A percentile compares a stretch with the other conserved stretches of the same genome.
phyloP scores from a whole-genome alignment of 2,888 invertebrate species.

The Lydus trimaculatus region DNA sequence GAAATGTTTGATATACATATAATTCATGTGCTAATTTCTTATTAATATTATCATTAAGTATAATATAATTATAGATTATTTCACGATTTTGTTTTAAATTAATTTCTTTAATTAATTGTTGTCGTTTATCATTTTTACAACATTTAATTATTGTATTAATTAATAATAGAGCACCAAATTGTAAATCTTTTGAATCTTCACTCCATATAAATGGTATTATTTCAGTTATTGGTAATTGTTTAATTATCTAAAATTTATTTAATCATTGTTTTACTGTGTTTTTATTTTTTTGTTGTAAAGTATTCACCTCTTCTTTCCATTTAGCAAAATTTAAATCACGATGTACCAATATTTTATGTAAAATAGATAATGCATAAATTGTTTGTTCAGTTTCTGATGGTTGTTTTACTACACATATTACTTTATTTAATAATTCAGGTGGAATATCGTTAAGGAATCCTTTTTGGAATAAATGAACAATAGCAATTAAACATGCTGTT shows the following conservation, averaged over 20 bases:
- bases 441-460: slow-evolving; percentile 42
- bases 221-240: slow-evolving; percentile 42
- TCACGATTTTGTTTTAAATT: slow-evolving; percentile 44
- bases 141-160: slow-evolving; percentile 53
- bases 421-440: slow-evolving; percentile 43
- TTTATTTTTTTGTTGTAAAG: no score
- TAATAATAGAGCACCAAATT: slow-evolving; percentile 50
- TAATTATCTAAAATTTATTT: slow-evolving; percentile 44
- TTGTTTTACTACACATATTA: slow-evolving; percentile 44
- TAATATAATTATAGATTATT: slow-evolving; percentile 44
- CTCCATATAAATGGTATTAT: slow-evolving; percentile 47
- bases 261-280: no score
- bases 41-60: slow-evolving; percentile 38
- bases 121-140: slow-evolving; percentile 48
- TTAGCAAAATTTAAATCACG: slow-evolving; percentile 38
- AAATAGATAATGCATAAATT: slow-evolving; percentile 47
- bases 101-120: slow-evolving; percentile 52
- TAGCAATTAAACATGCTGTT: slow-evolving; percentile 42
- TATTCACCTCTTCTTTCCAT: slow-evolving; percentile 49
- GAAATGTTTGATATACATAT: slow-evolving; percentile 54
- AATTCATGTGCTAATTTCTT: slow-evolving; percentile 53
- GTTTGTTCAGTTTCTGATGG: slow-evolving; percentile 41
- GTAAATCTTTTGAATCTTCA: slow-evolving; percentile 43
- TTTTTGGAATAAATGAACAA: slow-evolving; percentile 51
- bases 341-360: slow-evolving; percentile 51